Conservation (phyloP, 2,888 invertebrate species). For the Drosophila glabriapex region DNA sequence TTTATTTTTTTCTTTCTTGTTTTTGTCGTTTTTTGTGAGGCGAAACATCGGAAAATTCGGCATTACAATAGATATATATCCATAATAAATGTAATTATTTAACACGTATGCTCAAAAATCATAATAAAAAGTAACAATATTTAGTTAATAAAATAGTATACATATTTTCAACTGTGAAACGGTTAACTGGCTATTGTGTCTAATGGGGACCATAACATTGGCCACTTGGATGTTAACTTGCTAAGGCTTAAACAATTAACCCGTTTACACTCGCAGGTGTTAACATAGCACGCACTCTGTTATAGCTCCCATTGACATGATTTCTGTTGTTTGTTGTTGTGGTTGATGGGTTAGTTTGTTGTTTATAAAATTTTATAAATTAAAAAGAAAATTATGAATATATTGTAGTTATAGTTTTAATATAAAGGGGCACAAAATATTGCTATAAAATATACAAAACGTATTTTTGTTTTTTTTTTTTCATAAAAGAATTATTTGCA, state of each 20-base stretch:
- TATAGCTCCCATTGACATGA: constrained; percentile 36
- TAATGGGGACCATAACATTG: constrained; percentile 38
- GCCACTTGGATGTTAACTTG: constrained; percentile 6
- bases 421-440: constrained; percentile 71
- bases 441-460: constrained; percentile 67
- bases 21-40: constrained; percentile 82
- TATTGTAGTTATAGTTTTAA: constrained; percentile 58
- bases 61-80: constrained; percentile 83
- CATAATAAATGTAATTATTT: constrained; percentile 44
- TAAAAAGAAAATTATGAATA: constrained; percentile 59
- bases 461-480: constrained; percentile 34
- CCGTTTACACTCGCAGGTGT: constrained; percentile 1
- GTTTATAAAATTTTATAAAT: constrained; percentile 50
- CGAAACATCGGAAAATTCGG: constrained; percentile 86
- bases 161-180: constrained; percentile 18
- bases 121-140: constrained; percentile 77
- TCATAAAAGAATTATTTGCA: constrained; percentile 52
- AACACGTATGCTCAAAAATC: constrained; percentile 70
- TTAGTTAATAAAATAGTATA: constrained; percentile 58
- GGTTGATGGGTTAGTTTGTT: constrained; percentile 31
- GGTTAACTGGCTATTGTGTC: constrained; percentile 17
- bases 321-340: constrained; percentile 21
- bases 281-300: constrained; percentile 26
- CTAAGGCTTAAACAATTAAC: not conserved
- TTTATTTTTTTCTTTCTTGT: constrained; percentile 29